phyloP scores from a whole-genome alignment of 2,888 invertebrate genomes.

The Eudasyphora cyanicolor region DNA sequence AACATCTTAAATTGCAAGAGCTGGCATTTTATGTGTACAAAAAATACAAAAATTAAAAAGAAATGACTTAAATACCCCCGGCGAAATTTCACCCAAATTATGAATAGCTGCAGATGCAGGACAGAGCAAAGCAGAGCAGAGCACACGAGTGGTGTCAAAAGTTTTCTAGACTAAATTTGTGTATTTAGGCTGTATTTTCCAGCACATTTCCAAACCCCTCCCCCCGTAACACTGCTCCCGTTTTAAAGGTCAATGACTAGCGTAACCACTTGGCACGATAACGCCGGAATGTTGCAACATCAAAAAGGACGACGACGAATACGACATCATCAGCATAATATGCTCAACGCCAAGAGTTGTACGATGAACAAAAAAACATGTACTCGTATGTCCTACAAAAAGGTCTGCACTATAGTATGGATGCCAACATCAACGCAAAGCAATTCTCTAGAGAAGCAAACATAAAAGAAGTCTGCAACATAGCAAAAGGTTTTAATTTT shows the following conservation, averaged over 20 bases:
- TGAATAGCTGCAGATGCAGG: neutral
- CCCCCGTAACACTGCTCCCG: too few relatives aligned
- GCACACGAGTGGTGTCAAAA: neutral
- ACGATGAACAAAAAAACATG: too few relatives aligned
- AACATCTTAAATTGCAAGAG: neutral
- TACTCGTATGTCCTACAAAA: too few relatives aligned
- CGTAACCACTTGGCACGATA: conserved; percentile 29
- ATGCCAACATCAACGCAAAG: neutral
- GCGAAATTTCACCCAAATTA: conserved; percentile 10
- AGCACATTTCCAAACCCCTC: too few relatives aligned
- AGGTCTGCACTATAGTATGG: too few relatives aligned
- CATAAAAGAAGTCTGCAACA: too few relatives aligned
- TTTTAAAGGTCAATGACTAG: conserved; percentile 66
- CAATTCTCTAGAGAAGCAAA: too few relatives aligned
- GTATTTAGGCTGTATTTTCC: neutral
- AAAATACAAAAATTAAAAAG: neutral
- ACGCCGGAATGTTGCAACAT: neutral
- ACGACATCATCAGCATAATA: too few relatives aligned
- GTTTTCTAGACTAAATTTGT: neutral
- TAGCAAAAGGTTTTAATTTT: too few relatives aligned
- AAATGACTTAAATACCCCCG: neutral
- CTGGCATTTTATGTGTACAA: neutral
- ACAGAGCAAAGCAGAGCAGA: too few relatives aligned
- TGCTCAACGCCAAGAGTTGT: too few relatives aligned
- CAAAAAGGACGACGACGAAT: neutral